These are phyloP conservation scores for Protodeltote pygarga DNA, from an alignment of 2,888 invertebrate species.

Conservation along the genomic window DNA sequence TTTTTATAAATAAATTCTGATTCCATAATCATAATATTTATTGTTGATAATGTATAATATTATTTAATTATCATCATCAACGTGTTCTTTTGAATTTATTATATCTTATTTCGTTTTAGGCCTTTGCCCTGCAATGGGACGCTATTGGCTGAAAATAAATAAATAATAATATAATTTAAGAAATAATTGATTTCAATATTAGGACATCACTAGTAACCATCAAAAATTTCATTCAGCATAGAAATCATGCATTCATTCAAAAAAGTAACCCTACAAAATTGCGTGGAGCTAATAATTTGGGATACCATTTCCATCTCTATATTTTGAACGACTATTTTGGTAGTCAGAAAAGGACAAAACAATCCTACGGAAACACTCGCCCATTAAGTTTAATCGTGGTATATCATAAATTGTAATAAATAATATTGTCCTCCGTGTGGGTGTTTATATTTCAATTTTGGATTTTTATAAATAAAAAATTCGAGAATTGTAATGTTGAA, in stretches of 20 bases:
- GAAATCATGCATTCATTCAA: constrained; percentile 35
- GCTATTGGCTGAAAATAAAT: too few relatives aligned
- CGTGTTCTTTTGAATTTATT: too few relatives aligned
- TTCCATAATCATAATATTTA: too few relatives aligned
- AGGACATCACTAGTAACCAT: constrained; percentile 35
- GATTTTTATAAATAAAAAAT: not conserved
- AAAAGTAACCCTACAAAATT: constrained; percentile 24
- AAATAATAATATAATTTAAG: too few relatives aligned
- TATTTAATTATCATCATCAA: too few relatives aligned
- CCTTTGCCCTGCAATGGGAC: too few relatives aligned
- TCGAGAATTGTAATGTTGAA: constrained; percentile 8
- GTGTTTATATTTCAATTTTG: constrained; percentile 40
- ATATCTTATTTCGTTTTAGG: too few relatives aligned
- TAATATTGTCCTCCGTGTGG: constrained; percentile 12
- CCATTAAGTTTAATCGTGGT: constrained; percentile 8
- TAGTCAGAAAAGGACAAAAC: constrained; percentile 23
- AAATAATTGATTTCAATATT: too few relatives aligned
- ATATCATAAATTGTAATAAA: constrained; percentile 11
- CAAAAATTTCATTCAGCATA: constrained; percentile 15
- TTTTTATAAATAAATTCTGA: not conserved
- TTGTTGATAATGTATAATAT: too few relatives aligned
- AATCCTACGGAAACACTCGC: not conserved
- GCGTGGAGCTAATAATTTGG: constrained; percentile 5
- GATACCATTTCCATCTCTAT: constrained; percentile 10
- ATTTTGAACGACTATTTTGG: not conserved